Conservation (phyloP, 2,888 invertebrate genomes). For the Lapara coniferarum region DNA sequence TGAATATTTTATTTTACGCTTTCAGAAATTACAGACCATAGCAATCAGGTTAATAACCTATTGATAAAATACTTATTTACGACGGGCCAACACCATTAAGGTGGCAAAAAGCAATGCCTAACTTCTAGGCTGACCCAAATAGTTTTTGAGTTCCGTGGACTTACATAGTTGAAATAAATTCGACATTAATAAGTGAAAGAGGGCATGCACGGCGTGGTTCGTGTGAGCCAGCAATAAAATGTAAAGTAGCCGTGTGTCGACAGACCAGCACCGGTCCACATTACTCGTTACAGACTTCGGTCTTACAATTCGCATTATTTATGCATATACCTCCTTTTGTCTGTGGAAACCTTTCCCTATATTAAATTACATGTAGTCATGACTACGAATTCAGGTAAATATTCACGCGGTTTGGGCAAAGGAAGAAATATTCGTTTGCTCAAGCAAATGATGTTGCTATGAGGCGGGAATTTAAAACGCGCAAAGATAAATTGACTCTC, state of each 20-base stretch:
- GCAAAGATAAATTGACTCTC: too few species aligned
- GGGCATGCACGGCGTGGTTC: slow-evolving; percentile 12
- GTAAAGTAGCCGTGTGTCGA: slow-evolving; percentile 23
- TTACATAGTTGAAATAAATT: slow-evolving; percentile 14
- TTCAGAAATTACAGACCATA: too few species aligned
- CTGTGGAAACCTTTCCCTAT: neutral
- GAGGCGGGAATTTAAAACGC: too few species aligned
- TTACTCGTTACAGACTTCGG: neutral
- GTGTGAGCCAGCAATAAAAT: slow-evolving; percentile 17
- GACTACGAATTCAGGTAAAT: neutral
- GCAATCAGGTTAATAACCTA: slow-evolving; percentile 1
- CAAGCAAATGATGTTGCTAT: too few species aligned
- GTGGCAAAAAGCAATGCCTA: slow-evolving; percentile 21
- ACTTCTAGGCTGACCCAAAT: slow-evolving; percentile 13
- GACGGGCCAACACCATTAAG: slow-evolving; percentile 12
- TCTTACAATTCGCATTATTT: neutral
- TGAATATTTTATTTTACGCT: too few species aligned
- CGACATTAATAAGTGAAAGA: slow-evolving; percentile 19
- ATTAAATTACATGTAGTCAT: slow-evolving; percentile 1
- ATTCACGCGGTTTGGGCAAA: neutral
- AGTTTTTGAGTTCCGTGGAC: slow-evolving; percentile 8
- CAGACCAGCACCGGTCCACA: slow-evolving; percentile 18
- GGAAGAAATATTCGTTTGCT: too few species aligned
- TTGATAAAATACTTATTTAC: slow-evolving; percentile 11
- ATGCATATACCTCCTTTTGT: neutral